Evolutionary conservation across 2,797 vertebrate species (phyloP).

Genomic region (Enteromius anoplus): DNA sequence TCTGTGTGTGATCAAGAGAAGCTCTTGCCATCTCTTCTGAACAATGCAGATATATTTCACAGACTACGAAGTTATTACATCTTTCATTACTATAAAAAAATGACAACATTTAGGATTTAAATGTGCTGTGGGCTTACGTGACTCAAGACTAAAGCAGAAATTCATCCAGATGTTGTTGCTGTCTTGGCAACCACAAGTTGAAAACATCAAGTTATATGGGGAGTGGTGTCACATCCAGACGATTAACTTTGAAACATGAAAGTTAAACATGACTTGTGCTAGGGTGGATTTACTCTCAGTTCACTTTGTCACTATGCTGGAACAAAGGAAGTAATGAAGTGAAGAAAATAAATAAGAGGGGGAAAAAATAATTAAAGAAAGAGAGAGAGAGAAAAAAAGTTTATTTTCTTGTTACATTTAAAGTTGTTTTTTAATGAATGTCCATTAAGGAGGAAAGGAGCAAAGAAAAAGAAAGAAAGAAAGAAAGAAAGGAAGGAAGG

Average conservation of each 20-base stretch:
- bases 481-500: neutral
- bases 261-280: constrained; percentile 30
- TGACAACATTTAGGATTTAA: neutral
- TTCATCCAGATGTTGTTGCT: constrained; percentile 38
- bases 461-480: constrained; percentile 22
- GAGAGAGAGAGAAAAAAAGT: neutral
- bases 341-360: neutral
- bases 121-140: neutral
- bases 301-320: constrained; percentile 10
- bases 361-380: neutral
- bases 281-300: constrained; percentile 20
- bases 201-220: constrained; percentile 34
- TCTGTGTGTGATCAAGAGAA: neutral
- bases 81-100: constrained; percentile 14
- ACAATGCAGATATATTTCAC: neutral
- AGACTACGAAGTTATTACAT: neutral
- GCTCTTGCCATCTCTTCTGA: neutral
- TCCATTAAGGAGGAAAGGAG: constrained; percentile 46
- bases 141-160: constrained; percentile 20
- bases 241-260: constrained; percentile 37
- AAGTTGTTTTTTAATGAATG: neutral
- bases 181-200: constrained; percentile 25
- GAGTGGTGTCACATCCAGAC: constrained; percentile 38
- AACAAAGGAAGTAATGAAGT: neutral
- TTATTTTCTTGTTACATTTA: neutral